Percentiles rank a stretch among this genome's conserved stretches.
These are phyloP conservation scores for Ecliptopera silaceata DNA, from an alignment of 2,888 invertebrate species.

Conservation along the genomic window DNA sequence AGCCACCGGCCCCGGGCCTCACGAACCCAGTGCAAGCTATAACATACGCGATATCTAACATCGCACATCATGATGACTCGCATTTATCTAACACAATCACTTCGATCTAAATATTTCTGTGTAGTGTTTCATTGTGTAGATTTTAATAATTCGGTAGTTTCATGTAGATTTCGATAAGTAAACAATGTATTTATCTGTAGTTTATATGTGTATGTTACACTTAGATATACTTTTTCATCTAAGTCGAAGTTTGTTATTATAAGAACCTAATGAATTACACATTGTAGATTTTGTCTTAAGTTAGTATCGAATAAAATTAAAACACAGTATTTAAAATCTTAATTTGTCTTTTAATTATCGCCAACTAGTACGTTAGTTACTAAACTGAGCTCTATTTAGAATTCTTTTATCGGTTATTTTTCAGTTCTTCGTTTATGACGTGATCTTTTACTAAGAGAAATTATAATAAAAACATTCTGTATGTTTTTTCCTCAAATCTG, in stretches of 20 bases:
- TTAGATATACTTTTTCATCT: not conserved
- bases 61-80: conserved; percentile 20
- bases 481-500: too few species aligned
- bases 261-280: not conserved
- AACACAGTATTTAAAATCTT: not conserved
- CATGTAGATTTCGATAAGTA: not conserved
- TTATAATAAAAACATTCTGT: too few species aligned
- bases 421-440: too few species aligned
- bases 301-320: not conserved
- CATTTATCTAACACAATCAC: conserved; percentile 25
- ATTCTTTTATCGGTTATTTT: too few species aligned
- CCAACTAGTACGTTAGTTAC: too few species aligned
- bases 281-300: not conserved
- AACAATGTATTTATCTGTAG: not conserved
- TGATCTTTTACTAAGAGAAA: too few species aligned
- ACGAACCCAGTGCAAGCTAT: conserved; percentile 32
- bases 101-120: conserved; percentile 12
- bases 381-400: too few species aligned
- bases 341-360: too few species aligned
- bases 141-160: not conserved
- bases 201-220: not conserved
- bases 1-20: conserved; percentile 23
- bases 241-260: not conserved
- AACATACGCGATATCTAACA: conserved; percentile 22
- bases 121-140: not conserved